Conservation (phyloP, 2,113 vertebrate species). For the Cisticola juncidis region DNA sequence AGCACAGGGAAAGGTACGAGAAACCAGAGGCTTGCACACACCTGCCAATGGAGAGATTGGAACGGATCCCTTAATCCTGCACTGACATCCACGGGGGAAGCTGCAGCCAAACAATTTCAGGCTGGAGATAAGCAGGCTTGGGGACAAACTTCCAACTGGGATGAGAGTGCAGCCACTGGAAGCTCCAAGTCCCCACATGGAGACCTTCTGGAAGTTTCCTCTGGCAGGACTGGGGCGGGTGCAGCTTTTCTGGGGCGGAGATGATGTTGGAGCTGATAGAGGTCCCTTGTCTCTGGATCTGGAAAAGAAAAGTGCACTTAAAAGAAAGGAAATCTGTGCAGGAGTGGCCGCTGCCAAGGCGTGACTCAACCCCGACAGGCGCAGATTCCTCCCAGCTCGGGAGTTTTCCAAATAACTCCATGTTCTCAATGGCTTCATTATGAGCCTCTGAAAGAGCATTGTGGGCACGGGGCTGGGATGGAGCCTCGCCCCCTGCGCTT, state of each 20-base stretch:
- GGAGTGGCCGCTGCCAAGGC: not conserved
- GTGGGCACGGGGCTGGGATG: not conserved
- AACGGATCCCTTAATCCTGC: not conserved
- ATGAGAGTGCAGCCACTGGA: not conserved
- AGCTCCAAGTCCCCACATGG: not conserved
- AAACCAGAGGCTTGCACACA: not conserved
- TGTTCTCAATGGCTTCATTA: slow-evolving; percentile 1
- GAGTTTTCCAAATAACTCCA: not conserved
- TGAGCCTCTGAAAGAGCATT: not conserved
- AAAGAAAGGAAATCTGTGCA: not conserved
- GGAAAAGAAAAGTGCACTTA: not conserved
- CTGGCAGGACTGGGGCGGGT: not conserved
- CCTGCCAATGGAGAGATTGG: not conserved
- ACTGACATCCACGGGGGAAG: not conserved
- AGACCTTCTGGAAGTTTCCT: not conserved
- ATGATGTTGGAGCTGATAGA: not conserved
- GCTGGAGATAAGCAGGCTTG: not conserved
- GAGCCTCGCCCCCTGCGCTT: not conserved
- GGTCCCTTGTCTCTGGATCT: not conserved
- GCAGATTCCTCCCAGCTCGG: not conserved
- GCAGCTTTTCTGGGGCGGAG: not conserved
- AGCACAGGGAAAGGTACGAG: not conserved
- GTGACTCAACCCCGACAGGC: slow-evolving; percentile 17
- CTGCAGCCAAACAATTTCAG: not conserved
- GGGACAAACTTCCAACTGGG: not conserved